These are phyloP conservation scores for Hydriomena furcata DNA, from an alignment of 2,888 invertebrate genomes.

Conservation along the genomic window DNA sequence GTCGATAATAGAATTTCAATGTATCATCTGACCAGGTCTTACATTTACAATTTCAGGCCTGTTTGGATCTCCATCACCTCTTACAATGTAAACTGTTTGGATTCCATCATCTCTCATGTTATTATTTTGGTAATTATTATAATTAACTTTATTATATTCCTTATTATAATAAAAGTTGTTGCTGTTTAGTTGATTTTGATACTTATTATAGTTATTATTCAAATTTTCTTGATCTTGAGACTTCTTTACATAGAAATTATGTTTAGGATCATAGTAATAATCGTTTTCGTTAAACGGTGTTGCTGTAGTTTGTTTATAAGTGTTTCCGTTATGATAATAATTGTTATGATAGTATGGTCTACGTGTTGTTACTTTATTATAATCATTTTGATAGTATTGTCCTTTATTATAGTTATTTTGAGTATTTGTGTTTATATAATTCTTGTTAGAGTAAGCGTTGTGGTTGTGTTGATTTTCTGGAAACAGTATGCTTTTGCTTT, in stretches of 20 bases:
- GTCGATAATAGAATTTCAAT: conserved; percentile 12
- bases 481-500: conserved; percentile 41
- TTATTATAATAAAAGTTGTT: conserved; percentile 9
- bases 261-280: conserved; percentile 45
- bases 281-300: conserved; percentile 39
- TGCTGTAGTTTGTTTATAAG: conserved; percentile 21
- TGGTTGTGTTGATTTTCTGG: conserved; percentile 30
- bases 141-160: neutral
- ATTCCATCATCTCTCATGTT: conserved; percentile 44
- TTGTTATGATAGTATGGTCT: conserved; percentile 15
- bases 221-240: conserved; percentile 14
- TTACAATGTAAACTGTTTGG: conserved; percentile 68
- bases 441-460: conserved; percentile 25
- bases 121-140: conserved; percentile 10
- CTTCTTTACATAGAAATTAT: conserved; percentile 46
- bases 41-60: conserved; percentile 70
- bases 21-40: conserved; percentile 54
- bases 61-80: conserved; percentile 76
- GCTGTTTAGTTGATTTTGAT: conserved; percentile 2
- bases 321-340: conserved; percentile 16
- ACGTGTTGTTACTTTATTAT: conserved; percentile 1
- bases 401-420: conserved; percentile 5
- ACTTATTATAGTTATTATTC: conserved; percentile 9
- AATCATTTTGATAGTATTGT: conserved; percentile 4
- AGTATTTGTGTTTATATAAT: conserved; percentile 1